These are phyloP conservation scores for Drosophila colorata DNA, from an alignment of 2,888 invertebrate genomes.

Conservation along the genomic window DNA sequence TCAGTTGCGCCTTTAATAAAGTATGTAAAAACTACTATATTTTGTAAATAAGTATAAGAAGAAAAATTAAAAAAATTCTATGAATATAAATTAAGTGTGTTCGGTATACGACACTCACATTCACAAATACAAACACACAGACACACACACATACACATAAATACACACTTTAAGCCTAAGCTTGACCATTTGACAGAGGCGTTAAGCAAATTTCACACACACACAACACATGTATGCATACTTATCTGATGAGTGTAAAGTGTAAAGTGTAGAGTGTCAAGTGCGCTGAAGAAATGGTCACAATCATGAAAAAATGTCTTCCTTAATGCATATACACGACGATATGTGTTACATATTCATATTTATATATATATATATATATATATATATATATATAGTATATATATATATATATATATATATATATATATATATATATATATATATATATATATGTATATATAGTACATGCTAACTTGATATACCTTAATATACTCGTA, in stretches of 20 bases:
- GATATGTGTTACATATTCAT: conserved; percentile 75
- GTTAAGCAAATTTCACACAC: conserved; percentile 17
- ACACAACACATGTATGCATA: conserved; percentile 16
- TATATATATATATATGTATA: conserved; percentile 1
- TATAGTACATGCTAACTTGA: conserved; percentile 33
- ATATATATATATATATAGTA: conserved; percentile 3
- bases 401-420: conserved; percentile 53
- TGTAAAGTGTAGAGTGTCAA: conserved; percentile 35
- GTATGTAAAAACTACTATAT: conserved; percentile 49
- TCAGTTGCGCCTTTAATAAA: conserved; percentile 70
- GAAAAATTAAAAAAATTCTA: conserved; percentile 30
- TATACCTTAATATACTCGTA: conserved; percentile 56
- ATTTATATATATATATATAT: conserved; percentile 46
- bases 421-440: conserved; percentile 52
- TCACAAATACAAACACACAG: conserved; percentile 3
- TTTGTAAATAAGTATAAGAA: conserved; percentile 59
- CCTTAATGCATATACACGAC: conserved; percentile 79
- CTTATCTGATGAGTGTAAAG: conserved; percentile 30
- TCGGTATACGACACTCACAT: conserved; percentile 20
- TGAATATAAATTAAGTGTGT: conserved; percentile 58
- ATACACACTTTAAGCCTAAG: conserved; percentile 65
- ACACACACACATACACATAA: conserved; percentile 66
- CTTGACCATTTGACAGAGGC: conserved; percentile 62
- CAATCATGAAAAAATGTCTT: conserved; percentile 80
- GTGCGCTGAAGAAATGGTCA: conserved; percentile 69